Evolutionary conservation across 2,797 vertebrate species (phyloP).

Genomic region (Rhinichthys osculus): DNA sequence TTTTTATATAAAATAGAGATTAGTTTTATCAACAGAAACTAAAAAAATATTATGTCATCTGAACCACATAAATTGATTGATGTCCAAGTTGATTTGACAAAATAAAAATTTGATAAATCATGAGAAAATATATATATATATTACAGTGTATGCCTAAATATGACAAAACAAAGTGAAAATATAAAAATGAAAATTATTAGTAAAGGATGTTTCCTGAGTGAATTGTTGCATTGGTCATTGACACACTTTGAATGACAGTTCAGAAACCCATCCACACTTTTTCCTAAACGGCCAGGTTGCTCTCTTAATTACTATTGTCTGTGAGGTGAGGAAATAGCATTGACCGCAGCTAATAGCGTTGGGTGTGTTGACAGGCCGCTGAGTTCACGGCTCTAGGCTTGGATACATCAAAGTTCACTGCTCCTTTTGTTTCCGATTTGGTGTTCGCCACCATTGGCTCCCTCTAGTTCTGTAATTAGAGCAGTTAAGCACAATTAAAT

Average conservation of each 20-base stretch:
- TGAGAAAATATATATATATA: no score
- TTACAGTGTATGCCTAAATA: no score
- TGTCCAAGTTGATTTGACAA: no score
- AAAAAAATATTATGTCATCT: no score
- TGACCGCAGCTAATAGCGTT: conserved; percentile 25
- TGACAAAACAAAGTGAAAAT: background rate
- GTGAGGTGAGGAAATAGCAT: conserved; percentile 10
- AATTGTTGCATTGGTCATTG: background rate
- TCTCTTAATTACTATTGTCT: conserved; percentile 27
- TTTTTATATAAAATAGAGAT: no score
- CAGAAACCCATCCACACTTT: conserved; percentile 45
- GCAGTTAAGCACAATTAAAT: conserved; percentile 54
- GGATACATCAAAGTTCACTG: conserved; percentile 67
- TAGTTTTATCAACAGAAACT: no score
- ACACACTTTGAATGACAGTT: conserved; percentile 1
- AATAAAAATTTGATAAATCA: no score
- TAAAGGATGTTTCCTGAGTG: background rate
- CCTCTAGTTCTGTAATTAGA: conserved; percentile 67
- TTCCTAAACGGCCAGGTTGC: background rate
- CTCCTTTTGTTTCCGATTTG: conserved; percentile 67
- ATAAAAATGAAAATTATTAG: background rate
- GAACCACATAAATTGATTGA: no score
- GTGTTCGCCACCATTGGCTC: conserved; percentile 46
- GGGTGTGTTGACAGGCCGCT: conserved; percentile 45
- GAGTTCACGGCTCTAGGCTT: conserved; percentile 60